Base-by-base conservation (phyloP, 2,797 vertebrate genomes). In the Fistularia commersonii region DNA sequence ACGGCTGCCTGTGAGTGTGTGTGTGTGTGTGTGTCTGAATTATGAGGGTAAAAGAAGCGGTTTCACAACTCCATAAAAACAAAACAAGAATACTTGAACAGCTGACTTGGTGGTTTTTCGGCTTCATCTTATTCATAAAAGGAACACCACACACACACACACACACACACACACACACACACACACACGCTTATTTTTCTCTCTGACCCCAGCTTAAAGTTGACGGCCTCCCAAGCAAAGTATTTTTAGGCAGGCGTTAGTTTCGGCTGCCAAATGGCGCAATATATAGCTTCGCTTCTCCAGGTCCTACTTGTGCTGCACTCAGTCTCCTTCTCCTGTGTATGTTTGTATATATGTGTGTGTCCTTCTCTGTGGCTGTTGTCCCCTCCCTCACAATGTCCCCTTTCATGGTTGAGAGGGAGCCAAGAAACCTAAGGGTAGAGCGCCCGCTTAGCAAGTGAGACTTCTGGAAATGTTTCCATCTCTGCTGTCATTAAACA, bases 161-260 rank as follows among this genome's bases (percentile, higher is more conserved):
- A 45, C 23, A 41, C 48, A 13, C 37, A 9, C 38, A 57, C 51
- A 51, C 49, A 68, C 45, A 52, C 39, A 45, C 33, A 33, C 42
- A 32, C 39, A n/a, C 48, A 44, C 54, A 54, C 39, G 57, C 59
- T 68, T 72, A 64, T 68, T 80, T 77, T 44, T 70, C 72, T 65
- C 66, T 53, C 68, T 80, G 79, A 82, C 79, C 86, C 62, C 34
- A 51, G 61, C 72, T 82, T 59, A 78, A 85, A 76, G 84, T 72
- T 72, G 77, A 85, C 80, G 69, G 71, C 74, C 81, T 74, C 42
- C 1, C 60, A 71, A 85, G 74, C 54, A 12, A 59, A 45, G 57
- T 90, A 89, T 90, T 89, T 90, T 90, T 87, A 88, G 82, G 50
- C 57, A 61, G 74, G 66, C 64, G 59, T 81, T 83, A 70, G 80